These are phyloP conservation scores for Drosophila atripex DNA, from an alignment of 2,888 invertebrate genomes.

Conservation along the genomic window DNA sequence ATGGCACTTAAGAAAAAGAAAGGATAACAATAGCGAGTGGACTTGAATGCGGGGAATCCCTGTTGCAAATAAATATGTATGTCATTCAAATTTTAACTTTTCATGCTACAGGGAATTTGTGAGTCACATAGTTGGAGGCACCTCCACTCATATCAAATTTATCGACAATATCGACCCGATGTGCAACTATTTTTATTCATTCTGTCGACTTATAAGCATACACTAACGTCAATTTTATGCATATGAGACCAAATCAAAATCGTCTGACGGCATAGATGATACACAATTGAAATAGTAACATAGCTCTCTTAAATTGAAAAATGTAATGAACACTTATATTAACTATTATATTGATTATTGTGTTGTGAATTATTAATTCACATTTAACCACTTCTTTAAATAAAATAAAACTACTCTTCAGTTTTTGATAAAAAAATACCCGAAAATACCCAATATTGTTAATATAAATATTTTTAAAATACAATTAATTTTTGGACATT, in stretches of 20 bases:
- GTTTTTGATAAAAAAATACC: too few relatives aligned
- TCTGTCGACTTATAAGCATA: constrained; percentile 53
- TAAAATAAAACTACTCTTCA: too few relatives aligned
- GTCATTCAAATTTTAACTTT: not conserved
- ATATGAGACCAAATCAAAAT: not conserved
- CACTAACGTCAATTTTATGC: constrained; percentile 50
- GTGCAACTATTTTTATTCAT: constrained; percentile 63
- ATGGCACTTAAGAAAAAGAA: constrained; percentile 1
- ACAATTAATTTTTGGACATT: too few relatives aligned
- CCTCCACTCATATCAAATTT: constrained; percentile 2
- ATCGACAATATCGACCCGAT: constrained; percentile 14
- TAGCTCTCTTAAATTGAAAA: too few relatives aligned
- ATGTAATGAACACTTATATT: too few relatives aligned
- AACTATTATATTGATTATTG: too few relatives aligned
- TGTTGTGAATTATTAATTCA: too few relatives aligned
- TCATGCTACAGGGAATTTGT: constrained; percentile 14
- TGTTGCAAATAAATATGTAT: not conserved
- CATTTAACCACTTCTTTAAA: too few relatives aligned
- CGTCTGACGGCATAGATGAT: not conserved
- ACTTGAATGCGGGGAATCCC: constrained; percentile 7
- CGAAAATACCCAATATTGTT: too few relatives aligned
- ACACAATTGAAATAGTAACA: too few relatives aligned
- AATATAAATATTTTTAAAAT: too few relatives aligned
- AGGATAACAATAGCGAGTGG: not conserved
- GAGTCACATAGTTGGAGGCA: not conserved